Evolutionary conservation across 2,113 vertebrate genomes (phyloP).

Genomic region (Uropsilus gracilis): DNA sequence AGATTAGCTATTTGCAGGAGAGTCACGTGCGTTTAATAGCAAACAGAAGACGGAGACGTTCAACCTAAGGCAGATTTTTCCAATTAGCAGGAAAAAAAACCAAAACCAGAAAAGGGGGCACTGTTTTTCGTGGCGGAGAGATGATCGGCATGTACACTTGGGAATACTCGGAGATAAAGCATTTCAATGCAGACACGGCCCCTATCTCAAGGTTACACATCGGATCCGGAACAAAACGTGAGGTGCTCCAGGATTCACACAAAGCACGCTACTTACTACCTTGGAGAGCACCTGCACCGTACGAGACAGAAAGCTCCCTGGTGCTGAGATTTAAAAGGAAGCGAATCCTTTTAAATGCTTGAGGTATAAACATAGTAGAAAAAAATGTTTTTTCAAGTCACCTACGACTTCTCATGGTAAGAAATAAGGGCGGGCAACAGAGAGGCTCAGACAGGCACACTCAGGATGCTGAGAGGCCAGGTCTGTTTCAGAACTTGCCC

Average conservation of each 20-base stretch:
- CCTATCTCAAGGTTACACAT: neutral
- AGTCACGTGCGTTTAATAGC: neutral
- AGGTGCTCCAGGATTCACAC: neutral
- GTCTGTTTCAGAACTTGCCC: neutral
- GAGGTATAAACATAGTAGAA: neutral
- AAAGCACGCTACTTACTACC: neutral
- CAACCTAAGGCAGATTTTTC: neutral
- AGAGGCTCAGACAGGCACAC: neutral
- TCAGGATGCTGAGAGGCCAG: neutral
- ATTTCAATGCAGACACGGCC: neutral
- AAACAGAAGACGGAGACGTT: neutral
- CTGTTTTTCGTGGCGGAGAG: neutral
- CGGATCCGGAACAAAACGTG: conserved; percentile 13
- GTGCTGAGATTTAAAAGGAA: neutral
- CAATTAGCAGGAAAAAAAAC: neutral
- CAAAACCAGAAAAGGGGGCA: neutral
- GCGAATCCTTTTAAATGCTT: neutral
- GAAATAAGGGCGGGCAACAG: neutral
- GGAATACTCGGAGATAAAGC: no score
- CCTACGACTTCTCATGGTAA: neutral
- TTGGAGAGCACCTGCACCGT: neutral
- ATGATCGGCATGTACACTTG: no score
- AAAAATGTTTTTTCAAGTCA: neutral
- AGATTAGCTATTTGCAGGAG: neutral
- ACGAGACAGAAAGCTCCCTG: conserved; percentile 7